A percentile compares a stretch with the other conserved stretches of the same genome.
phyloP scores from a whole-genome alignment of 2,888 invertebrate genomes.

The Lacanobia wlatinum region DNA sequence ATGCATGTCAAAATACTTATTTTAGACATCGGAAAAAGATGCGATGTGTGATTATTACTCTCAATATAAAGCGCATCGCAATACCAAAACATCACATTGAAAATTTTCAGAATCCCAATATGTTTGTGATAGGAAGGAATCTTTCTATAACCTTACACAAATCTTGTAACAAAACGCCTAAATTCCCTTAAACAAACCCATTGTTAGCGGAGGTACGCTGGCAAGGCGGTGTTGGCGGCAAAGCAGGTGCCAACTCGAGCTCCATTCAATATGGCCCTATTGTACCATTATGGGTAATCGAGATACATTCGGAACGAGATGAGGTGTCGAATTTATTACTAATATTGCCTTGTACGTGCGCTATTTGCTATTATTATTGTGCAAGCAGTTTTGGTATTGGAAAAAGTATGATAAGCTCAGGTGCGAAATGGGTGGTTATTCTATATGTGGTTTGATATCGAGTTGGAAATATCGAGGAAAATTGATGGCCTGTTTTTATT shows the following conservation, averaged over 20 bases:
- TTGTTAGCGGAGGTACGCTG: constrained; percentile 68
- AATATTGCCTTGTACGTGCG: constrained; percentile 68
- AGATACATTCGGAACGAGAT: constrained; percentile 80
- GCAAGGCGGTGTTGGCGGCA: constrained; percentile 74
- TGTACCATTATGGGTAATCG: constrained; percentile 86
- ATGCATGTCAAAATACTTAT: not conserved
- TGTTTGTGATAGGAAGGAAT: constrained; percentile 11
- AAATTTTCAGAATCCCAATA: not conserved
- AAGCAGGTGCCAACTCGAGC: constrained; percentile 81
- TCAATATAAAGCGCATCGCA: not conserved
- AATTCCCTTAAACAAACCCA: constrained; percentile 54
- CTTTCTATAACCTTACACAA: constrained; percentile 20
- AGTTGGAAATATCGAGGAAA: not conserved
- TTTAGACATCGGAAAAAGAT: not conserved
- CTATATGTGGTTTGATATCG: constrained; percentile 13
- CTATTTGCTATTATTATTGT: constrained; percentile 61
- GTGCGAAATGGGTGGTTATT: constrained; percentile 17
- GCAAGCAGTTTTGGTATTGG: constrained; percentile 48
- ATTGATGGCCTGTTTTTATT: not conserved
- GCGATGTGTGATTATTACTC: not conserved
- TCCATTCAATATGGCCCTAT: constrained; percentile 81
- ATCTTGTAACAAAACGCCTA: constrained; percentile 40
- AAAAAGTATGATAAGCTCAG: constrained; percentile 46
- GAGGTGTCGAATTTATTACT: constrained; percentile 82
- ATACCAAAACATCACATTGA: not conserved